Percentiles rank a stretch among this genome's conserved stretches.
phyloP scores from a whole-genome alignment of 2,797 vertebrate species.

The Rhincodon typus region DNA sequence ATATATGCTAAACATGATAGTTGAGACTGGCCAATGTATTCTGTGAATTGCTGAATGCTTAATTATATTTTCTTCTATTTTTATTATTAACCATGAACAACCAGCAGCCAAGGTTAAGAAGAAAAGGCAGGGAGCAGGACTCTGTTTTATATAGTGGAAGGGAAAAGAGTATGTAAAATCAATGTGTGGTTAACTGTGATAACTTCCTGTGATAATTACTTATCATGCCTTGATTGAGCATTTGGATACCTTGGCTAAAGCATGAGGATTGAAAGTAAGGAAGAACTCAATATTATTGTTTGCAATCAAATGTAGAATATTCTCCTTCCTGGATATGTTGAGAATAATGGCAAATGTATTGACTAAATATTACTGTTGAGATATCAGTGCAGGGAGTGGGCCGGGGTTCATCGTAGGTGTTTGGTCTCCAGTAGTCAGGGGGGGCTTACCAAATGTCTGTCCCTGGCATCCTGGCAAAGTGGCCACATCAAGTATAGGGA shows the following conservation, averaged over 20 bases:
- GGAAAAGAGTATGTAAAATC: not conserved
- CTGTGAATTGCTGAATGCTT: not conserved
- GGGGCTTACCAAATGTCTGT: no score
- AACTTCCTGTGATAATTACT: not conserved
- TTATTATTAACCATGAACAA: not conserved
- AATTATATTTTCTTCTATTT: not conserved
- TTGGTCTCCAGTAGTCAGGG: no score
- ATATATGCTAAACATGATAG: not conserved
- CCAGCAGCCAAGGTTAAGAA: not conserved
- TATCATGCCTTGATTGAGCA: not conserved
- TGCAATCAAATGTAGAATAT: not conserved
- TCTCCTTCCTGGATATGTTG: no score
- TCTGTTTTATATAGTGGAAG: not conserved
- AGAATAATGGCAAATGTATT: no score
- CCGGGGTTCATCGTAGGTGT: no score
- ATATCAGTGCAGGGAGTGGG: no score
- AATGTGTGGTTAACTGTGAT: not conserved
- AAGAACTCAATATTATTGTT: not conserved
- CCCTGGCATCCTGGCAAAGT: no score
- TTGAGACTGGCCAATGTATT: not conserved
- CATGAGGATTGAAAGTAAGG: not conserved
- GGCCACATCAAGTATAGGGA: no score
- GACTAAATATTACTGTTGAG: no score
- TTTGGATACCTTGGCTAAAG: not conserved
- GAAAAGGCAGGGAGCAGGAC: not conserved